Evolutionary conservation across 2,888 invertebrate genomes (phyloP).

Genomic region (Ichneumon xanthorius): DNA sequence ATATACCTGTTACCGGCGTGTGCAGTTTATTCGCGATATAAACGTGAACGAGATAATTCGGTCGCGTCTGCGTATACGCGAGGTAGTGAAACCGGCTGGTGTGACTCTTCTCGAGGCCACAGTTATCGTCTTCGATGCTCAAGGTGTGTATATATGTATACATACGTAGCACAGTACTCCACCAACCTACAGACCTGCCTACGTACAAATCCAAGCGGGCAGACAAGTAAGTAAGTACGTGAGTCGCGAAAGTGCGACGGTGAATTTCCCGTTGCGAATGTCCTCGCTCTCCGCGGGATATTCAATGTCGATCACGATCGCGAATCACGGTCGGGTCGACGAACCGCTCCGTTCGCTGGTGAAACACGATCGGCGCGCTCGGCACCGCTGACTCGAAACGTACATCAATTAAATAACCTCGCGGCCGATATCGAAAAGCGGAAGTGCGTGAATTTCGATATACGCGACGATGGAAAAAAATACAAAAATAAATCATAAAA

Average conservation of each 20-base stretch:
- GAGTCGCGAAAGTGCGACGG: slow-evolving; percentile 64
- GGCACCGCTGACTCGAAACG: background rate
- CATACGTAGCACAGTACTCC: background rate
- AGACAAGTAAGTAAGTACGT: slow-evolving; percentile 38
- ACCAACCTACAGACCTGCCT: slow-evolving; percentile 24
- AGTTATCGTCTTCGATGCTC: slow-evolving; percentile 25
- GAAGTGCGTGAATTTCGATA: too few species aligned
- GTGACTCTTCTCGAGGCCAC: slow-evolving; percentile 20
- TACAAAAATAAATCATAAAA: too few species aligned
- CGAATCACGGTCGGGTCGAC: slow-evolving; percentile 64
- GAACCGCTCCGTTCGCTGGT: slow-evolving; percentile 18
- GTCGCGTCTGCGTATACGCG: background rate
- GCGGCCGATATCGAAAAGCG: too few species aligned
- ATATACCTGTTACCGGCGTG: background rate
- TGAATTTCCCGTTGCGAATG: slow-evolving; percentile 52
- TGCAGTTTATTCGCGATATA: background rate
- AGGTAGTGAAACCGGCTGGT: slow-evolving; percentile 55
- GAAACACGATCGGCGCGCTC: background rate
- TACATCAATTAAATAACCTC: slow-evolving; percentile 3
- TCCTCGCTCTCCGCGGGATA: slow-evolving; percentile 53
- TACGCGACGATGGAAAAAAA: too few species aligned
- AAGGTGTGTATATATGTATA: background rate
- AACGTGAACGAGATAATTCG: slow-evolving; percentile 33
- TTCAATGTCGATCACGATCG: slow-evolving; percentile 63
- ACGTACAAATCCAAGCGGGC: background rate